These are phyloP conservation scores for Sinosuthora webbiana DNA, from an alignment of 2,113 vertebrate genomes.

Conservation along the genomic window DNA sequence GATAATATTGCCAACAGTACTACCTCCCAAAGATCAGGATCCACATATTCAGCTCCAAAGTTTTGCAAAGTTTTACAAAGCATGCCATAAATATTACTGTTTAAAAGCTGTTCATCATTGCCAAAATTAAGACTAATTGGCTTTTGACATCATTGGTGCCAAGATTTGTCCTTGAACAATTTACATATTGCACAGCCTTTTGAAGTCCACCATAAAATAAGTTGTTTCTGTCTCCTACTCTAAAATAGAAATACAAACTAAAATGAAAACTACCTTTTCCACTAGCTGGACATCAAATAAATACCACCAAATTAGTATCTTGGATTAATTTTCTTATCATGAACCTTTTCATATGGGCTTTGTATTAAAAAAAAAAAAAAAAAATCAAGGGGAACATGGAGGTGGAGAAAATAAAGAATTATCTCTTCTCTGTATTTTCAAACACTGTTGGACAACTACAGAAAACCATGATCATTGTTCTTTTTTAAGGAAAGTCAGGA, in stretches of 20 bases:
- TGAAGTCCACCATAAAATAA: background rate
- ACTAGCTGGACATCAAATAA: background rate
- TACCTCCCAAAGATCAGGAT: background rate
- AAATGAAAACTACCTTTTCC: background rate
- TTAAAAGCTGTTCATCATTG: background rate
- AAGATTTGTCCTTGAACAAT: background rate
- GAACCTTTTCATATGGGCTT: background rate
- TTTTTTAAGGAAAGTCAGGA: background rate
- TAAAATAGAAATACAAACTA: background rate
- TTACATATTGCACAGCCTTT: background rate
- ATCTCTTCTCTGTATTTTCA: background rate
- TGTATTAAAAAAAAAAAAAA: background rate
- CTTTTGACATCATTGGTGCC: background rate
- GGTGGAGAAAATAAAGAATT: background rate
- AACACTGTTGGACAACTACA: background rate
- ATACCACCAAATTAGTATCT: background rate
- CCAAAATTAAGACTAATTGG: background rate
- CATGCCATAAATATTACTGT: background rate
- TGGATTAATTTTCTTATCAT: background rate
- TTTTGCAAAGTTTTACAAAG: background rate
- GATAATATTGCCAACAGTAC: background rate
- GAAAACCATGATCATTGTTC: accelerated
- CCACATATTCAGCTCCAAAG: background rate
- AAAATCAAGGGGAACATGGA: background rate
- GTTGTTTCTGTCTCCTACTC: background rate